Percentiles rank a stretch among this genome's conserved stretches.
These are phyloP conservation scores for Orestias chungarensis DNA, from an alignment of 2,797 vertebrate species.

Conservation along the genomic window DNA sequence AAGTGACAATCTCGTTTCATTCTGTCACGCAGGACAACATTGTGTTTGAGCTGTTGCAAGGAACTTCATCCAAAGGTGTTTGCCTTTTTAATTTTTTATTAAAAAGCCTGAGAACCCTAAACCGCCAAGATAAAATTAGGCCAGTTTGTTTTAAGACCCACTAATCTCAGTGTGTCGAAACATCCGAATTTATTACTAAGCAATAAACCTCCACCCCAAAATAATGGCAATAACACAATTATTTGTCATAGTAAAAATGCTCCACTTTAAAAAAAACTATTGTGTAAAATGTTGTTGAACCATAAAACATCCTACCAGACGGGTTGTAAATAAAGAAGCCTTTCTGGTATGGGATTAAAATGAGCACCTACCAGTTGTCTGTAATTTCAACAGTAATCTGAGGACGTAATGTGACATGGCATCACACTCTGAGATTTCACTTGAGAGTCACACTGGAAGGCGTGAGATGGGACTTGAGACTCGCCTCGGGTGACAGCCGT, in stretches of 20 bases:
- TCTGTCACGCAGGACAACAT: background rate
- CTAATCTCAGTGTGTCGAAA: background rate
- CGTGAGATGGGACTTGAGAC: constrained; percentile 20
- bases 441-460: constrained; percentile 12
- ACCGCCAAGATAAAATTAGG: background rate
- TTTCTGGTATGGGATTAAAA: background rate
- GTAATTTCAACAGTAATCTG: constrained; percentile 5
- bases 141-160: background rate
- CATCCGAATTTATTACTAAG: background rate
- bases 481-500: constrained; percentile 25
- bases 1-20: too few relatives aligned
- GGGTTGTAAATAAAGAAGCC: background rate
- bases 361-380: background rate
- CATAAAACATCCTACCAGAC: background rate
- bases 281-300: background rate
- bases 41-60: background rate
- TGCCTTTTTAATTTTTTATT: background rate
- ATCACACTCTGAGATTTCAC: constrained; percentile 11
- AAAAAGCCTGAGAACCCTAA: background rate
- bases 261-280: background rate
- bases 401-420: background rate
- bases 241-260: background rate
- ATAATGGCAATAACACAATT: background rate
- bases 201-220: background rate
- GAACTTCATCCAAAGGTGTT: background rate